These are phyloP conservation scores for Amphiduros pacificus DNA, from an alignment of 2,888 invertebrate genomes.

Conservation along the genomic window DNA sequence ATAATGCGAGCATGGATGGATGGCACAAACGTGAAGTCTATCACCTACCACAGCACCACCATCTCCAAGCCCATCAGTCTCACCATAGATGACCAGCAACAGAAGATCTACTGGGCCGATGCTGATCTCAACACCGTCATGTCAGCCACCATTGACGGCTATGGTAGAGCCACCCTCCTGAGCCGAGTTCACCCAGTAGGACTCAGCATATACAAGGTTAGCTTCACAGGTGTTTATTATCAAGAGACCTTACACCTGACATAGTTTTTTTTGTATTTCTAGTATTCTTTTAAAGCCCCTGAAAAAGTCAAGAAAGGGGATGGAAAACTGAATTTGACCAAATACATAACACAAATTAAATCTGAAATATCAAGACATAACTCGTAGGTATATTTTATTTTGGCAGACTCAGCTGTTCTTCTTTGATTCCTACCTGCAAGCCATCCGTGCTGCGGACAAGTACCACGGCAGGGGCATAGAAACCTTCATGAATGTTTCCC, in stretches of 20 bases:
- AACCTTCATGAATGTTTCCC: constrained; percentile 68
- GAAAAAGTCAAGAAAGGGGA: too few relatives aligned
- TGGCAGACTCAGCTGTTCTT: constrained; percentile 83
- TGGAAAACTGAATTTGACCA: too few relatives aligned
- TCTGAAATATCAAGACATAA: too few relatives aligned
- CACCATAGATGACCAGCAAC: constrained; percentile 79
- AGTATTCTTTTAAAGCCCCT: too few relatives aligned
- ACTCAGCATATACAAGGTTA: background rate
- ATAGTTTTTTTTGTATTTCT: too few relatives aligned
- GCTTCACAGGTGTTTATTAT: background rate
- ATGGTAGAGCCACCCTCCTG: too few relatives aligned
- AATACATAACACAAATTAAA: too few relatives aligned
- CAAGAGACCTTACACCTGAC: too few relatives aligned
- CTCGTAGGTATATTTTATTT: too few relatives aligned
- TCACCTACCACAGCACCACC: constrained; percentile 61
- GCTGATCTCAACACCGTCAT: constrained; percentile 81
- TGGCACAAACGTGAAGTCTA: constrained; percentile 66
- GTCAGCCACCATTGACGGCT: constrained; percentile 74
- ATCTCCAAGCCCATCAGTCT: constrained; percentile 88
- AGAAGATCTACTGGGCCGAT: constrained; percentile 85
- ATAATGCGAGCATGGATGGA: constrained; percentile 80
- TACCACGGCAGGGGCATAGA: constrained; percentile 70
- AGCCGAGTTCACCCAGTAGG: background rate
- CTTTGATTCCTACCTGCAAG: constrained; percentile 76
- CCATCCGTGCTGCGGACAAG: constrained; percentile 68